Percentiles rank a stretch among this genome's conserved stretches.
phyloP scores from a whole-genome alignment of 1,140 invertebrate genomes.

The Caenorhabditis latens region DNA sequence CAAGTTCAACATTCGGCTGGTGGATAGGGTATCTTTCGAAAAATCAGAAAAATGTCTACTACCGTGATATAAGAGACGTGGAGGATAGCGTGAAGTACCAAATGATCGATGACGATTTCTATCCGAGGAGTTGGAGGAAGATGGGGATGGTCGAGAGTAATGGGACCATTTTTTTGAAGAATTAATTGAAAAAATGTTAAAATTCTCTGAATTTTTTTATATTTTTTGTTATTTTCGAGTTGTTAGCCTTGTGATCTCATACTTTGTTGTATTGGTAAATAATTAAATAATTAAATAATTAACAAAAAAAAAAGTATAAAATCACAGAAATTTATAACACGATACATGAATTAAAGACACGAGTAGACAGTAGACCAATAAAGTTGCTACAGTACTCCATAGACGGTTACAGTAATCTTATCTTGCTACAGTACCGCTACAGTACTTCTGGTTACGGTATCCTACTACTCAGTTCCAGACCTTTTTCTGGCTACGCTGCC shows the following conservation, averaged over 20 bases:
- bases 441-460: too few species aligned
- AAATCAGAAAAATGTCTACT: neutral
- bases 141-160: neutral
- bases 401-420: too few species aligned
- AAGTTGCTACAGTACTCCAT: too few species aligned
- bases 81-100: constrained; percentile 5
- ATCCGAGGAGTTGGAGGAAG: neutral
- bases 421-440: too few species aligned
- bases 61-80: neutral
- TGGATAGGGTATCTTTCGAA: constrained; percentile 9
- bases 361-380: too few species aligned
- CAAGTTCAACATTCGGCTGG: constrained; percentile 11
- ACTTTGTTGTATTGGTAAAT: neutral
- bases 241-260: neutral
- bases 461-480: too few species aligned
- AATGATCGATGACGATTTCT: constrained; percentile 38
- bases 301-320: too few species aligned
- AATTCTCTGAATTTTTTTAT: neutral
- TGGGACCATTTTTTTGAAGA: neutral
- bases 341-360: too few species aligned
- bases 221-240: neutral
- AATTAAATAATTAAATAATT: too few species aligned
- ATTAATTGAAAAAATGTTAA: neutral
- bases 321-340: too few species aligned
- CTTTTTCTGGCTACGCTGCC: too few species aligned